phyloP scores from a whole-genome alignment of 2,113 vertebrate species.

The Microtus ochrogaster region DNA sequence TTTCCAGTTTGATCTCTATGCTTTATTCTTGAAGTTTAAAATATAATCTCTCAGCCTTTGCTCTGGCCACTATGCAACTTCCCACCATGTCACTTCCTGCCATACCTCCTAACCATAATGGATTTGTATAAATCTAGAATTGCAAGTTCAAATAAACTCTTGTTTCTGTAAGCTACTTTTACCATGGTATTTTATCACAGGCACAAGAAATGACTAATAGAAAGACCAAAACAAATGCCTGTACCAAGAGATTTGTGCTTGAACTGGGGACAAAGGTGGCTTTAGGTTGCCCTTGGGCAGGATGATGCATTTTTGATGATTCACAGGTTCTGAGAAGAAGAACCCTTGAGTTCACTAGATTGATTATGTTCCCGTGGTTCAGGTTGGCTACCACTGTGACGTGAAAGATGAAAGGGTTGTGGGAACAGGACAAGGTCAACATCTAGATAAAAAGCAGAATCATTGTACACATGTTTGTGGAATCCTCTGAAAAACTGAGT shows the following conservation, averaged over 20 bases:
- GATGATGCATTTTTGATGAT: background rate
- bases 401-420: background rate
- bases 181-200: background rate
- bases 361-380: background rate
- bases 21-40: background rate
- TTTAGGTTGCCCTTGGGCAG: background rate
- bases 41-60: background rate
- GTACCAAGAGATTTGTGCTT: background rate
- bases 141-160: background rate
- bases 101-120: background rate
- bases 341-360: background rate
- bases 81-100: background rate
- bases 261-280: background rate
- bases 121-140: too few relatives aligned
- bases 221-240: constrained; percentile 70
- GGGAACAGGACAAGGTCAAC: background rate
- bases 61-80: background rate
- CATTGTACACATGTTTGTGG: background rate
- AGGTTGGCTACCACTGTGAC: background rate
- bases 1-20: background rate
- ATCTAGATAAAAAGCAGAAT: background rate
- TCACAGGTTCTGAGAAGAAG: background rate
- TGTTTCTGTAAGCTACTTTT: background rate
- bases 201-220: background rate
- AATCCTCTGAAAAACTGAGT: background rate